A percentile compares a stretch with the other conserved stretches of the same genome.
Conservation (phyloP, 2,888 invertebrate genomes). For the Drosophila anomelani region DNA sequence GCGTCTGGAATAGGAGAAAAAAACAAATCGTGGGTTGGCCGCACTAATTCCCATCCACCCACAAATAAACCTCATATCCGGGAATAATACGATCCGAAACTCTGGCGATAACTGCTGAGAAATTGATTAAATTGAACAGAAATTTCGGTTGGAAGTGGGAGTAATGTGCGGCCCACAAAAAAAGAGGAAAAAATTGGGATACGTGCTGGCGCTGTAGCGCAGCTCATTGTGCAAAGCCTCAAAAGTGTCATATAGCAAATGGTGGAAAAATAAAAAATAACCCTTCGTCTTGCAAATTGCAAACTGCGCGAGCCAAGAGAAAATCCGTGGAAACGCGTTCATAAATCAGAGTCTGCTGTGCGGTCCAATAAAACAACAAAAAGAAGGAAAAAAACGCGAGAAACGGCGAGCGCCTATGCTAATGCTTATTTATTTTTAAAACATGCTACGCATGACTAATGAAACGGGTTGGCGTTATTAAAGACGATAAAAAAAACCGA, state of each 20-base stretch:
- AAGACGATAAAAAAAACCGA: conserved; percentile 47
- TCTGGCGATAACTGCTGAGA: too few relatives aligned
- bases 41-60: too few relatives aligned
- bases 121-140: neutral
- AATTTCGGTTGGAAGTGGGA: conserved; percentile 30
- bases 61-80: too few relatives aligned
- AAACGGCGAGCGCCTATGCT: conserved; percentile 17
- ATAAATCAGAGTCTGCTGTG: conserved; percentile 16
- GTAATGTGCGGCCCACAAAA: conserved; percentile 43
- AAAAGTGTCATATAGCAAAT: conserved; percentile 42
- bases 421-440: conserved; percentile 49
- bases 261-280: neutral
- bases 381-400: conserved; percentile 9
- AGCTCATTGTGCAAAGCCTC: conserved; percentile 40
- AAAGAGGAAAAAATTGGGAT: conserved; percentile 34
- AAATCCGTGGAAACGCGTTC: conserved; percentile 13
- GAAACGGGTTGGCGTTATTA: conserved; percentile 51
- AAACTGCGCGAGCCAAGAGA: conserved; percentile 1
- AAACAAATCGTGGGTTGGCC: too few relatives aligned
- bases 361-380: conserved; percentile 16
- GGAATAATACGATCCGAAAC: too few relatives aligned
- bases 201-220: conserved; percentile 17
- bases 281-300: neutral
- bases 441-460: conserved; percentile 70
- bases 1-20: too few relatives aligned